phyloP scores from a whole-genome alignment of 1,140 invertebrate genomes.

The Bombus polaris region DNA sequence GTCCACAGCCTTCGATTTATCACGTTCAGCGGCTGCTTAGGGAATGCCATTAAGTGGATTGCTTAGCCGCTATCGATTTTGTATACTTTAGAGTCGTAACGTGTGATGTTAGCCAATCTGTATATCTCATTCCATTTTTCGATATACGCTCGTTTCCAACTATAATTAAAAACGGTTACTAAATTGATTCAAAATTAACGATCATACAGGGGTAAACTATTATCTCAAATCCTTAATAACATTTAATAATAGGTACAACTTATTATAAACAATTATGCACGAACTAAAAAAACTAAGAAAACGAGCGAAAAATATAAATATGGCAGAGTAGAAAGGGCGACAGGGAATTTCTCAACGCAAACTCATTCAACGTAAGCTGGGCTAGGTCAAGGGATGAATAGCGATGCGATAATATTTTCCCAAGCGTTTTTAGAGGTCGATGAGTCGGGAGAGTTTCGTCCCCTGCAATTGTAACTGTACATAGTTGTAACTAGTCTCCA shows the following conservation, averaged over 20 bases:
- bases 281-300: not conserved
- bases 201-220: no score
- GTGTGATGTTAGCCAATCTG: conserved; percentile 54
- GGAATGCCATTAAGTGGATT: conserved; percentile 68
- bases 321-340: not conserved
- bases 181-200: not conserved
- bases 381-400: not conserved
- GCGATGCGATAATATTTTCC: conserved; percentile 5
- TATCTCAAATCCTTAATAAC: not conserved
- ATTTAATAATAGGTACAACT: not conserved
- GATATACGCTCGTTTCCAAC: not conserved
- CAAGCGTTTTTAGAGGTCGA: not conserved
- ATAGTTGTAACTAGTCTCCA: not conserved
- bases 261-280: not conserved
- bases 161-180: not conserved
- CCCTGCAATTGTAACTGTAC: not conserved
- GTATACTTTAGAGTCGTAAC: conserved; percentile 47
- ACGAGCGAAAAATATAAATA: not conserved
- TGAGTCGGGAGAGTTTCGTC: not conserved
- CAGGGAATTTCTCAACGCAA: not conserved
- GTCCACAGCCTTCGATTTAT: conserved; percentile 61
- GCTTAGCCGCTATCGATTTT: conserved; percentile 65
- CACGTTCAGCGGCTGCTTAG: conserved; percentile 62
- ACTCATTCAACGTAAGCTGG: no score
- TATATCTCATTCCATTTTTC: conserved; percentile 7